Conservation (phyloP, 2,797 vertebrate species). For the Pristis pectinata region DNA sequence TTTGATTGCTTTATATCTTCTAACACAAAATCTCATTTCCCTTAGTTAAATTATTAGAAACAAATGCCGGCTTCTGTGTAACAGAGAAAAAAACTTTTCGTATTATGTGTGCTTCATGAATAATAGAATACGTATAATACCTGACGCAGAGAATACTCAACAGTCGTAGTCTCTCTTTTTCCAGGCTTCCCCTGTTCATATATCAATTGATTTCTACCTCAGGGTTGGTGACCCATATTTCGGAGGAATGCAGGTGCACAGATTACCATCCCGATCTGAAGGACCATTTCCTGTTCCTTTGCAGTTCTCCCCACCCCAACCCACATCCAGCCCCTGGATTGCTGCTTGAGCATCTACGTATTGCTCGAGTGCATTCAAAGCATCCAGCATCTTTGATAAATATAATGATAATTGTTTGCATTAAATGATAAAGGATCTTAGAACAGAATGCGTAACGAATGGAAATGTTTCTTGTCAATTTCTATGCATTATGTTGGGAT, state of each 20-base stretch:
- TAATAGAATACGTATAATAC: neutral
- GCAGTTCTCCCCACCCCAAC: too few relatives aligned
- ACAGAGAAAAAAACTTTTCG: neutral
- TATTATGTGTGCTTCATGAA: neutral
- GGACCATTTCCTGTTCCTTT: neutral
- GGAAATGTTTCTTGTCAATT: neutral
- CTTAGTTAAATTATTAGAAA: neutral
- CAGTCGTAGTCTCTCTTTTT: neutral
- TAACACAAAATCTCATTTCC: neutral
- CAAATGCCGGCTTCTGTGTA: neutral
- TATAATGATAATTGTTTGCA: neutral
- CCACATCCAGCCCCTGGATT: too few relatives aligned
- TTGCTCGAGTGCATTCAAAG: neutral
- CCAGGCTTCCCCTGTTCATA: neutral
- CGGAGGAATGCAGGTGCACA: neutral
- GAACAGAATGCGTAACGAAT: neutral
- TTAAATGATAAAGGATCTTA: neutral
- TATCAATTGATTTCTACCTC: neutral
- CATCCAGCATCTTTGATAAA: too few relatives aligned
- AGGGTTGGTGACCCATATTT: too few relatives aligned
- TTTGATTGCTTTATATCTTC: too few relatives aligned
- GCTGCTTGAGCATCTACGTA: neutral
- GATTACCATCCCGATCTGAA: neutral
- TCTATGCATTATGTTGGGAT: neutral
- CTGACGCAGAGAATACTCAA: neutral